Base-by-base conservation (phyloP, 1,140 invertebrate genomes). In the Diorhabda sublineata region DNA sequence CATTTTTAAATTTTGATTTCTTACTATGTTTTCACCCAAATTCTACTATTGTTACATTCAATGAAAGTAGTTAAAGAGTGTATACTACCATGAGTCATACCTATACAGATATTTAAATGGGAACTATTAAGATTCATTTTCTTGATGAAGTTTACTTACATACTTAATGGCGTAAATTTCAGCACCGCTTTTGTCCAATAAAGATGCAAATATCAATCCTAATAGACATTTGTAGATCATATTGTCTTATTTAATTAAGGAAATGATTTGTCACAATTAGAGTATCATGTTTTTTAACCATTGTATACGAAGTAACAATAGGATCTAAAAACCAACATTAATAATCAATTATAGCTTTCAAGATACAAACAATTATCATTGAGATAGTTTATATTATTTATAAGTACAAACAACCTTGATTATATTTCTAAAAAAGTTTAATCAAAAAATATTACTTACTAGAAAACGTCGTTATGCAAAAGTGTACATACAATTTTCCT, bases 91-190 rank as follows among this genome's bases (percentile, higher is more conserved):
- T 26, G 26, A 26, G 26, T 26, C 26, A 26, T 26, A 26, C 26
- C 26, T 26, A 26, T 26, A 26, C 26, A 26, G 26, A 26, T 26
- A 26, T 26, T 26, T 26, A 26, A 26, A 26, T 26, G 26, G 26
- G 26, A 26, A 26, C 26, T 26, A 26, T 26, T 26, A 26, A 26
- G 26, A 26, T 26, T 26, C 26, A 26, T 26, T 26, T 26, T 26
- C 26, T 26, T 26, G 26, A 26, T 26, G 26, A 26, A 26, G 26
- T 26, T 26, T 67, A 76, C 75, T 77, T 67, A 77, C 75, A 69
- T 69, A 74, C 71, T 66, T 68, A 61, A 74, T 72, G 9, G 75
- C 74, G 67, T 77, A 77, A 41, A 77, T 73, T 68, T 74, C 75
- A 26, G 70, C 75, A 6, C 61, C 8, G 9, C 66, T 56, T 58